Conservation (phyloP, 2,888 invertebrate species). For the Malachius bipustulatus region DNA sequence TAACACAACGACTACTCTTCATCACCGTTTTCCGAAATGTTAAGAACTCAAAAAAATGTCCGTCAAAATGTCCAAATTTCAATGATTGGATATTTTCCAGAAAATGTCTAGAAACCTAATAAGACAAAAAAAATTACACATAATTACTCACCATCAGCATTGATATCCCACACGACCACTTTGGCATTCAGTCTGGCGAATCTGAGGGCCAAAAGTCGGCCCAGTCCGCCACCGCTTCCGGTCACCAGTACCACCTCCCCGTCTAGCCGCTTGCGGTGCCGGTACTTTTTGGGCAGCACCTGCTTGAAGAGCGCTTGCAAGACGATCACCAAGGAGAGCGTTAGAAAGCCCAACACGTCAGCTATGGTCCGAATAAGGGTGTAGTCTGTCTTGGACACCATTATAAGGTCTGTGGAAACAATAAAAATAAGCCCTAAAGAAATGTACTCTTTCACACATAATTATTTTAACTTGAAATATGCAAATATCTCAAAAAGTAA, state of each 20-base stretch:
- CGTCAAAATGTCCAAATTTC: no score
- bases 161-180: slow-evolving; percentile 84
- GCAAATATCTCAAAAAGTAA: no score
- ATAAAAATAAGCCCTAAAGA: no score
- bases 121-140: no score
- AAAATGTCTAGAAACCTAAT: no score
- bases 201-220: slow-evolving; percentile 61
- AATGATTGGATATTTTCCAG: no score
- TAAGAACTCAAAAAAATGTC: no score
- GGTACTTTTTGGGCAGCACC: slow-evolving; percentile 47
- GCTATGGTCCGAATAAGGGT: slow-evolving; percentile 43
- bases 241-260: slow-evolving; percentile 77
- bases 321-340: slow-evolving; percentile 39
- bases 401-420: no score
- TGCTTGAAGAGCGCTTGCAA: slow-evolving; percentile 34
- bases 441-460: no score
- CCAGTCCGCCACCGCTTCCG: slow-evolving; percentile 80
- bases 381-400: slow-evolving; percentile 27
- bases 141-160: slow-evolving; percentile 62
- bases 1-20: no score
- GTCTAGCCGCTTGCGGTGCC: slow-evolving; percentile 54
- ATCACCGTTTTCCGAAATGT: no score
- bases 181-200: slow-evolving; percentile 66
- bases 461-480: no score
- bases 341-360: slow-evolving; percentile 38